phyloP scores from a whole-genome alignment of 2,113 vertebrate species.

The Pseudolaguvia tuberculata region DNA sequence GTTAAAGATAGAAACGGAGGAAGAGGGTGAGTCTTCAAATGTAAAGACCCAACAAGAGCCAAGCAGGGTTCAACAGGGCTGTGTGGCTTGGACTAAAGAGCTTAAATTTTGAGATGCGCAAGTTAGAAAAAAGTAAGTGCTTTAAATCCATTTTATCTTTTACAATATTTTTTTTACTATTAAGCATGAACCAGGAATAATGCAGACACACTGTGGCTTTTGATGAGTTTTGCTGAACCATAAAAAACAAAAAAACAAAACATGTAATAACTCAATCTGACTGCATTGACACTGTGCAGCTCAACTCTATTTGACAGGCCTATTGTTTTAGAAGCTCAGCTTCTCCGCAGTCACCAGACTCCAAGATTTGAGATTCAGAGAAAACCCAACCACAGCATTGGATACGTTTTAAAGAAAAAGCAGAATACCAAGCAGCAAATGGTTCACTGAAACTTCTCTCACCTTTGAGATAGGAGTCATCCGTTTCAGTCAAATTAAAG shows the following conservation, averaged over 20 bases:
- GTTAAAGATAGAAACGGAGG: slow-evolving; percentile 17
- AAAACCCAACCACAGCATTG: slow-evolving; percentile 27
- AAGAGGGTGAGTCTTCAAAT: slow-evolving; percentile 42
- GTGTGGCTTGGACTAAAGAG: slow-evolving; percentile 66
- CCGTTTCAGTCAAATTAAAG: slow-evolving; percentile 25
- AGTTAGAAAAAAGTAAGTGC: slow-evolving; percentile 65
- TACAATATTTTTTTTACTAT: slow-evolving; percentile 38
- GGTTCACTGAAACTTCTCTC: slow-evolving; percentile 48
- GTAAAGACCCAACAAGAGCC: slow-evolving; percentile 50
- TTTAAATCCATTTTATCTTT: slow-evolving; percentile 60
- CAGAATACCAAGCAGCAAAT: slow-evolving; percentile 59
- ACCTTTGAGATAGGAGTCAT: slow-evolving; percentile 9
- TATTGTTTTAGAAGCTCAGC: slow-evolving; percentile 25
- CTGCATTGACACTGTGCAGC: background rate
- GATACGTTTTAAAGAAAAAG: slow-evolving; percentile 39
- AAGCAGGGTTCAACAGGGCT: slow-evolving; percentile 59
- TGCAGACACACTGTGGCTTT: slow-evolving; percentile 46
- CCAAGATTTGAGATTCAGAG: slow-evolving; percentile 14
- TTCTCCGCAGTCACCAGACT: slow-evolving; percentile 20
- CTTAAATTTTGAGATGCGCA: slow-evolving; percentile 56
- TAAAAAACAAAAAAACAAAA: slow-evolving; percentile 1
- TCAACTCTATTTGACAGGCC: slow-evolving; percentile 4
- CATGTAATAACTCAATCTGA: slow-evolving; percentile 17
- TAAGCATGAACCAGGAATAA: slow-evolving; percentile 7
- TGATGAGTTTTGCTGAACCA: slow-evolving; percentile 39